Conservation (phyloP, 2,113 vertebrate species). For the Tylochromis polylepis region DNA sequence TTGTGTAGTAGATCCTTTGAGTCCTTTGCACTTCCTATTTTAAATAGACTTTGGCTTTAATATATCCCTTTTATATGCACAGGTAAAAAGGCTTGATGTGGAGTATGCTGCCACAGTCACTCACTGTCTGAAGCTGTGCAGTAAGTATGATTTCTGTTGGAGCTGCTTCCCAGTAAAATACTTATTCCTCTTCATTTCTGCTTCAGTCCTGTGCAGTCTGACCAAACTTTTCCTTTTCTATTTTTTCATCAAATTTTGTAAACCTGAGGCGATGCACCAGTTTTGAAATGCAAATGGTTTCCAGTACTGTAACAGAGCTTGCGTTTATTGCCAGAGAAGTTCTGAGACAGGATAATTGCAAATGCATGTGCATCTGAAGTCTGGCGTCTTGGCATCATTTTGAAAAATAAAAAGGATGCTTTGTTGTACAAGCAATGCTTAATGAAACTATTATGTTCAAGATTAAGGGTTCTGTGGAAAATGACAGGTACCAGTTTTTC, state of each 20-base stretch:
- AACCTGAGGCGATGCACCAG: background rate
- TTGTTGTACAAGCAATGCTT: background rate
- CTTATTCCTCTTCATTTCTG: background rate
- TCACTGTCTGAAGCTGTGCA: slow-evolving; percentile 39
- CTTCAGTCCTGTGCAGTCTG: background rate
- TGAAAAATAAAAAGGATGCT: background rate
- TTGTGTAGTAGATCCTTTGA: background rate
- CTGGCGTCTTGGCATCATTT: background rate
- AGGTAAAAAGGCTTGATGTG: slow-evolving; percentile 63
- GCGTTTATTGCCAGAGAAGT: background rate
- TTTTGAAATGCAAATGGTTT: background rate
- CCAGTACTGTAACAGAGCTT: background rate
- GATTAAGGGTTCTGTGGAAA: background rate
- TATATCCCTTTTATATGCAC: background rate
- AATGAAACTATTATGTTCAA: background rate
- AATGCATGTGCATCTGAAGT: background rate
- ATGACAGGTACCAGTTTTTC: background rate
- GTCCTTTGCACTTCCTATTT: background rate
- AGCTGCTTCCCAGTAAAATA: background rate
- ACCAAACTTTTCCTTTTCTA: background rate
- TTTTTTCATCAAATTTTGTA: background rate
- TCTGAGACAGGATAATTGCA: background rate
- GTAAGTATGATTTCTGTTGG: slow-evolving; percentile 43
- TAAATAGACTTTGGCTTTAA: background rate
- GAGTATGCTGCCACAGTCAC: slow-evolving; percentile 44